A percentile compares a stretch with the other conserved stretches of the same genome.
Evolutionary conservation across 2,888 invertebrate genomes (phyloP).

Genomic region (Drosophila anceps): DNA sequence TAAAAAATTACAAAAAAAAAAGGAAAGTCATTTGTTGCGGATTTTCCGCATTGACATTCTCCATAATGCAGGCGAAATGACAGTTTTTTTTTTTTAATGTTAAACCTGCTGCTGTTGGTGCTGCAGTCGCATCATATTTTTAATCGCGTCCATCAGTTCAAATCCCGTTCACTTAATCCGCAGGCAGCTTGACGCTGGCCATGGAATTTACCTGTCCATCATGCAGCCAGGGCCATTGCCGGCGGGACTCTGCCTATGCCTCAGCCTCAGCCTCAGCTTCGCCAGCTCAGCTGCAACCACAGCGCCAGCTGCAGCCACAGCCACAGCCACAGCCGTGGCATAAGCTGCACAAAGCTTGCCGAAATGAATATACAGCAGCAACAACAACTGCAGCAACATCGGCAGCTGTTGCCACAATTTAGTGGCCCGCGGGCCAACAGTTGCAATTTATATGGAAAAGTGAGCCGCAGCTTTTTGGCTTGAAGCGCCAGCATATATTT

Average conservation of each 20-base stretch:
- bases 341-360: constrained; percentile 50
- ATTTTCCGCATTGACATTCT: constrained; percentile 33
- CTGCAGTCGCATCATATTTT: constrained; percentile 45
- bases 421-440: constrained; percentile 50
- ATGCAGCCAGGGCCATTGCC: constrained; percentile 32
- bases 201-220: constrained; percentile 68
- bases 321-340: constrained; percentile 37
- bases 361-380: constrained; percentile 50
- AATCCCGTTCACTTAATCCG: constrained; percentile 53
- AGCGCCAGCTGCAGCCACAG: constrained; percentile 7
- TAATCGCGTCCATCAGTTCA: constrained; percentile 51
- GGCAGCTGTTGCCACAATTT: constrained; percentile 63
- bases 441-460: constrained; percentile 27
- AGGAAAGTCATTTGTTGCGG: constrained; percentile 1
- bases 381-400: background rate
- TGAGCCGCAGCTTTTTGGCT: constrained; percentile 14
- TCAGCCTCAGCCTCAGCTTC: background rate
- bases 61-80: constrained; percentile 51
- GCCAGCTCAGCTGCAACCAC: constrained; percentile 2
- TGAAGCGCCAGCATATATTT: constrained; percentile 4
- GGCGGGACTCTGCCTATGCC: constrained; percentile 1
- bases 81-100: constrained; percentile 32
- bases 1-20: constrained; percentile 21
- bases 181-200: constrained; percentile 50
- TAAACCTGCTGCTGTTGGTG: constrained; percentile 38